Evolutionary conservation across 2,797 vertebrate genomes (phyloP).

Genomic region (Spizella passerina): DNA sequence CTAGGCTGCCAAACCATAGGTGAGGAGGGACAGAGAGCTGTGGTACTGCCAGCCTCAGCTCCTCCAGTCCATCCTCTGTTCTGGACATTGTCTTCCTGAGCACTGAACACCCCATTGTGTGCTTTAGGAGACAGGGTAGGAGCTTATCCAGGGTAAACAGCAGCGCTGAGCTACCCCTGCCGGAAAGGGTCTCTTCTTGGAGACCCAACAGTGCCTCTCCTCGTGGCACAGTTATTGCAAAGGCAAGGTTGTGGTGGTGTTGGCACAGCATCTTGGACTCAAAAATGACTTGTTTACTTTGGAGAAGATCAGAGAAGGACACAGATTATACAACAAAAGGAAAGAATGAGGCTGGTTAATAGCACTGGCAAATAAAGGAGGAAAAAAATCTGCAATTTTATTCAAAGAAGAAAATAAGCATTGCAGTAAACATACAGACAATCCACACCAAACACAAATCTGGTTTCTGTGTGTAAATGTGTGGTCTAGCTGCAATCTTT

Average conservation of each 20-base stretch:
- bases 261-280: not conserved
- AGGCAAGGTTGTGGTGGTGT: not conserved
- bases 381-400: conserved; percentile 41
- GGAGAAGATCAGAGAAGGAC: conserved; percentile 23
- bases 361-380: conserved; percentile 20
- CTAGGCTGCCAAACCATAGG: not conserved
- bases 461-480: conserved; percentile 60
- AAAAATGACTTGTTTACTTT: not conserved
- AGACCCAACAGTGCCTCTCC: not conserved
- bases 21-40: fast-evolving
- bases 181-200: fast-evolving
- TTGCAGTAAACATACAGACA: conserved; percentile 50
- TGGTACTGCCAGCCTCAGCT: not conserved
- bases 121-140: not conserved
- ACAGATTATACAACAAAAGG: conserved; percentile 27
- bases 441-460: conserved; percentile 42
- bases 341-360: conserved; percentile 7
- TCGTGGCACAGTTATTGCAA: not conserved
- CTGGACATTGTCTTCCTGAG: not conserved
- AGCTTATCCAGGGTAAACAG: not conserved
- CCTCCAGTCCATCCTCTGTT: fast-evolving
- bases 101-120: not conserved
- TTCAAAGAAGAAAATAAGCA: conserved; percentile 58
- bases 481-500: conserved; percentile 55
- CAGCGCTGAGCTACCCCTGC: not conserved